Percentiles rank a stretch among this genome's conserved stretches.
phyloP scores from a whole-genome alignment of 1,140 invertebrate genomes.

The Neelides sp. region DNA sequence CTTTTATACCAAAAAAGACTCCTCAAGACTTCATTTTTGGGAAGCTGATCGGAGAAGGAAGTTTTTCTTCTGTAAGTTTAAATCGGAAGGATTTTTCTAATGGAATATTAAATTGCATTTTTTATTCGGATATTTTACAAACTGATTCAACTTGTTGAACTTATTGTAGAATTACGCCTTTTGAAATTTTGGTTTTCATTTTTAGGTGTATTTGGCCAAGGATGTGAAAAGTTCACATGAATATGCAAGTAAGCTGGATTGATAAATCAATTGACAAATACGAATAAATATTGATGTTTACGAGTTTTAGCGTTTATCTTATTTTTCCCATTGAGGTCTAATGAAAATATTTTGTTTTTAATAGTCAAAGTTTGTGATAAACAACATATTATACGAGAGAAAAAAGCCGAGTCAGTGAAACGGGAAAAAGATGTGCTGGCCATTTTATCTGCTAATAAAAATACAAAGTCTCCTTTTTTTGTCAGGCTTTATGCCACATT shows the following conservation, averaged over 20 bases:
- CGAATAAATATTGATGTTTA: not conserved
- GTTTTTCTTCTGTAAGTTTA: slow-evolving; percentile 72
- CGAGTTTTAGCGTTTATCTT: slow-evolving; percentile 11
- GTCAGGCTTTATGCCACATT: slow-evolving; percentile 92
- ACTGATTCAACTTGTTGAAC: no score
- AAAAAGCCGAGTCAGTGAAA: slow-evolving; percentile 83
- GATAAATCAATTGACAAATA: not conserved
- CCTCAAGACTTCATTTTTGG: slow-evolving; percentile 89
- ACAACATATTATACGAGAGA: slow-evolving; percentile 76
- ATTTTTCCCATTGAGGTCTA: slow-evolving; percentile 23
- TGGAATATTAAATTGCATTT: slow-evolving; percentile 1
- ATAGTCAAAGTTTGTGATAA: slow-evolving; percentile 94
- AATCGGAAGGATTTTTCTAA: not conserved
- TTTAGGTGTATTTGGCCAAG: slow-evolving; percentile 75
- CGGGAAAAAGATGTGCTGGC: slow-evolving; percentile 83
- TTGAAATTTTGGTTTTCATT: slow-evolving; percentile 27
- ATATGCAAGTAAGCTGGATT: slow-evolving; percentile 91
- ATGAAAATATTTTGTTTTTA: slow-evolving; percentile 36
- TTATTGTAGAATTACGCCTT: slow-evolving; percentile 1
- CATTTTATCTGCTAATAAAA: slow-evolving; percentile 48
- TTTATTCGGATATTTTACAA: slow-evolving; percentile 7
- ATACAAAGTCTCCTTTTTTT: slow-evolving; percentile 58
- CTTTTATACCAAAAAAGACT: slow-evolving; percentile 48
- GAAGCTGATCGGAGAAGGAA: slow-evolving; percentile 89
- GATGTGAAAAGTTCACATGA: slow-evolving; percentile 77